Evolutionary conservation across 2,113 vertebrate species (phyloP).

Genomic region (Mastomys coucha): DNA sequence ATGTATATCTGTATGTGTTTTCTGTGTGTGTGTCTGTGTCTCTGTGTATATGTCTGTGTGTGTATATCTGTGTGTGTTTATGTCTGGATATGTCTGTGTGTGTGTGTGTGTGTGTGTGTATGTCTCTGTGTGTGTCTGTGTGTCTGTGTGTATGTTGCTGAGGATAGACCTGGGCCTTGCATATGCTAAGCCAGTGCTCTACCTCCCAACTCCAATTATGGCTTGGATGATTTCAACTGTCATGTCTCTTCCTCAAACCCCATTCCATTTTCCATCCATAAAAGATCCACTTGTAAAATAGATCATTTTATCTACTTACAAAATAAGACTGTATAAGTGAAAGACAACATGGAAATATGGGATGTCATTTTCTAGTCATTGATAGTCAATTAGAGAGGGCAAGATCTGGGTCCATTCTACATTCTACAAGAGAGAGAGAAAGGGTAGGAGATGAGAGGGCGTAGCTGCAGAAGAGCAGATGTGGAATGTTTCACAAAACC

Average conservation of each 20-base stretch:
- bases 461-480: not conserved
- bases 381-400: not conserved
- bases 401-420: not conserved
- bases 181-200: not conserved
- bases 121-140: not conserved
- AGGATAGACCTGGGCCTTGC: not conserved
- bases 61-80: too few relatives aligned
- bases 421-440: not conserved
- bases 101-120: too few relatives aligned
- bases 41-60: not conserved
- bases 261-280: not conserved
- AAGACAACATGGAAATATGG: not conserved
- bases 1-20: too few relatives aligned
- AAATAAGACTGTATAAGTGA: not conserved
- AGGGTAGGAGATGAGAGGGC: not conserved
- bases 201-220: not conserved
- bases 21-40: not conserved
- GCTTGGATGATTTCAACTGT: not conserved
- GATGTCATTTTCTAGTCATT: not conserved
- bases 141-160: not conserved
- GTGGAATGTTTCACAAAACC: not conserved
- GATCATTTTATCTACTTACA: not conserved
- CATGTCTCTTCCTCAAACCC: not conserved
- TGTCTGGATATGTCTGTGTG: fast-evolving
- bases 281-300: not conserved